Evolutionary conservation across 2,113 vertebrate species (phyloP), one percentile per base, ranked within the genome.

Genomic region (Dicerorhinus sumatrensis): DNA sequence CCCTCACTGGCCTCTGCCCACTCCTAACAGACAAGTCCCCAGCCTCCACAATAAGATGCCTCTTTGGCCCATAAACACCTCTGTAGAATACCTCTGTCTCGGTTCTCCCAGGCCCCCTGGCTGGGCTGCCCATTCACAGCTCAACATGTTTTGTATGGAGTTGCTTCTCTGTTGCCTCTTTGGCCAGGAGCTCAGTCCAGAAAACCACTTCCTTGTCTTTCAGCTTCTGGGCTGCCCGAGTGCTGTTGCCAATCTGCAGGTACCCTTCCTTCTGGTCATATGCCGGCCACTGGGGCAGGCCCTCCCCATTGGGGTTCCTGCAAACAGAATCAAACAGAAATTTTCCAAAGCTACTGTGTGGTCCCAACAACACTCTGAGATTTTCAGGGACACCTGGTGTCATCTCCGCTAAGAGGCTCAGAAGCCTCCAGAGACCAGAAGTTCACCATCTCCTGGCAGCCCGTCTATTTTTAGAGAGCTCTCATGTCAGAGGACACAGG

Each of bases 271-370:
- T 21, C 21, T 89, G 36, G 18, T 95, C 73, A 0, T 98, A 98
- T 0, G 20, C 13, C 2, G 98, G 98, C 98, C 98, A 98, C 0
- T 31, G 56, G 21, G 96, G 93, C 39, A 98, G 63, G 1, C 96
- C 96, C 2, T 95, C 25, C 14, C 94, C 96, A 6, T 98, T 98
- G 56, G 98, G 98, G n/a, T 97, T 93, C 91, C 98, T 98, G 75
- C 11, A 46, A 84, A 93, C 8, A 94, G n/a, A 97, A 67, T 33
- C 42, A 79, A 63, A 70, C 2, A 56, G 42, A 73, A 60, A 81
- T 23, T n/a, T 7, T 12, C 36, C 21, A 79, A 46, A 21, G 8
- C n/a, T 33, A 3, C 27, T 31, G 3, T 10, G 42, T 31, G 25
- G 8, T n/a, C 25, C 21, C 23, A 51, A 60, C 2, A 23, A 11